These are phyloP conservation scores for Acyrthosiphon pisum DNA, from an alignment of 1,140 invertebrate species.

Conservation along the genomic window DNA sequence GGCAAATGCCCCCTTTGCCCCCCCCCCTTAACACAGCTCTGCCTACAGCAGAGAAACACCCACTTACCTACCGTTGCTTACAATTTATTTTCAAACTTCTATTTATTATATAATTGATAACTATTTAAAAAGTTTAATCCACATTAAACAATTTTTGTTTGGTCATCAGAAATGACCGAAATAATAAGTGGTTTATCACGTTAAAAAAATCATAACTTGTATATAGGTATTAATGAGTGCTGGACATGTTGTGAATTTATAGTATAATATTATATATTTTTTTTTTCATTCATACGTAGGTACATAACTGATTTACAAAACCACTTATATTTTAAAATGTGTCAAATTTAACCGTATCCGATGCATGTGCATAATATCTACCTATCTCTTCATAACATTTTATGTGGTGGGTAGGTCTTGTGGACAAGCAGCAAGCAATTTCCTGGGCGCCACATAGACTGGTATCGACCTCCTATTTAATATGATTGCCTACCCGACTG, in stretches of 20 bases:
- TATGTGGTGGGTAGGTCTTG: not conserved
- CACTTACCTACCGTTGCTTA: too few species aligned
- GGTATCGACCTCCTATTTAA: slow-evolving; percentile 38
- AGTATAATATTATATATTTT: not conserved
- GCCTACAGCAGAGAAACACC: too few species aligned
- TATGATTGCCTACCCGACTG: not conserved
- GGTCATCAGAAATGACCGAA: too few species aligned
- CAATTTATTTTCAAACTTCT: too few species aligned
- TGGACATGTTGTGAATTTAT: not conserved
- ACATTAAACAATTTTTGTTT: too few species aligned
- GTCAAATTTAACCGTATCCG: not conserved
- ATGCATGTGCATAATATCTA: not conserved
- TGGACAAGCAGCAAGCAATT: not conserved
- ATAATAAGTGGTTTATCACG: too few species aligned
- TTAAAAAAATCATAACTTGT: too few species aligned
- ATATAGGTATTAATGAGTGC: not conserved
- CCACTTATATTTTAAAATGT: not conserved
- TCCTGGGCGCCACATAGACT: slow-evolving; percentile 41
- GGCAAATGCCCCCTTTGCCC: too few species aligned
- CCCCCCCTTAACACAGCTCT: too few species aligned
- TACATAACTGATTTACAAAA: not conserved
- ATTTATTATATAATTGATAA: too few species aligned
- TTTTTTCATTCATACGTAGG: not conserved
- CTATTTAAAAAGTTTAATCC: too few species aligned
- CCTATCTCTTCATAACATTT: not conserved